Evolutionary conservation across 2,797 vertebrate species (phyloP), one percentile per base, ranked within the genome.

Genomic region (Glyptemys insculpta): DNA sequence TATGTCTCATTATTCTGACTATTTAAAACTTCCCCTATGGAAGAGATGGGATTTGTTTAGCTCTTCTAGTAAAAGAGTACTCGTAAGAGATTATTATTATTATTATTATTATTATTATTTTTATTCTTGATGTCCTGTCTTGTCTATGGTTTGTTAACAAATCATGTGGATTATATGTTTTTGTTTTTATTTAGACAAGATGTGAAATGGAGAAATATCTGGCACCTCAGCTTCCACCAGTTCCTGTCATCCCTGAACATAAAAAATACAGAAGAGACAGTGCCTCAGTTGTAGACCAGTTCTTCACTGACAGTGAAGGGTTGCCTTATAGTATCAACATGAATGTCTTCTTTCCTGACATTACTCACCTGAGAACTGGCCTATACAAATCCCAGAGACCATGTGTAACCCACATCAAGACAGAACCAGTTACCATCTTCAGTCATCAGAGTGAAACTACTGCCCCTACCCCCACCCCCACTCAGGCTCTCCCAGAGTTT

Each of bases 311-410:
- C 4, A 98, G 99, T 15, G 99, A 99, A 68, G 95, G 98, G 89
- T 97, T 99, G 88, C 99, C 99, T 53, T 99, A 99, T 98, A 99
- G 99, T 94, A 98, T 99, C 98, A 99, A 99, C 98, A 99, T 99
- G 99, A 99, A 99, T 79, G 98, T 99, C 97, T 99, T 99, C 91
- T 98, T 99, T 53, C 99, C 99, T 0, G 99, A 99, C 74, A 98
- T 99, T 92, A 98, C 99, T 56, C 99, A 99, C 96, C 98, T 99
- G 97, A 99, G 99, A 98, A 99, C 99, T 34, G 99, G 99, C 95
- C 98, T 99, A 90, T 99, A 99, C 98, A 98, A 99, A 98, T 98
- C 99, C 5, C 97, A 98, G 97, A 99, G 99, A 95, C 98, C 98
- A 27, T 97, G 98, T 0, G 98, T 98, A 65, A 96, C 98, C 86